Evolutionary conservation across 2,888 invertebrate genomes (phyloP).

Genomic region (Rhodophaea formosa): DNA sequence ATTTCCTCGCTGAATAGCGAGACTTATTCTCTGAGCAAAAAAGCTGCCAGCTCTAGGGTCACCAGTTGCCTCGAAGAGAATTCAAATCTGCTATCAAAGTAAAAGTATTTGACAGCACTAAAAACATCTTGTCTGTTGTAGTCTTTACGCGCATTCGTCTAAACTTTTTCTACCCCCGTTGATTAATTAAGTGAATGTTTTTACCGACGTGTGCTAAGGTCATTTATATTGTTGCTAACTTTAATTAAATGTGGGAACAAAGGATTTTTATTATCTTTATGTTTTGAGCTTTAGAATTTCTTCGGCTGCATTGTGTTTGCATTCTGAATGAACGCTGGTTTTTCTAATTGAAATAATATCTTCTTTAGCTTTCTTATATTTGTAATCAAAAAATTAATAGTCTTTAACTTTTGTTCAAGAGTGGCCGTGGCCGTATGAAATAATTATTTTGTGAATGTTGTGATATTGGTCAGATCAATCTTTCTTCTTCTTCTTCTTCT

Average conservation of each 20-base stretch:
- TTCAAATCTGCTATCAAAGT: too few relatives aligned
- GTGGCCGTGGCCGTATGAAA: too few relatives aligned
- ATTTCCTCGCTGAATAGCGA: too few relatives aligned
- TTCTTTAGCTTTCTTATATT: background rate
- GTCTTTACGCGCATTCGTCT: conserved; percentile 32
- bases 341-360: background rate
- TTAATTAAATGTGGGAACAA: conserved; percentile 6
- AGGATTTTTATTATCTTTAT: background rate
- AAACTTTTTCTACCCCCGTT: conserved; percentile 31
- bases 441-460: too few relatives aligned
- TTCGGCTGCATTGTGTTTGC: conserved; percentile 1
- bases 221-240: conserved; percentile 11
- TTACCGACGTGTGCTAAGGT: conserved; percentile 24
- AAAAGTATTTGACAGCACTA: background rate
- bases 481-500: too few relatives aligned
- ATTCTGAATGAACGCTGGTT: background rate
- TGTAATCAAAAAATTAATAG: background rate
- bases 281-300: background rate
- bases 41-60: too few relatives aligned
- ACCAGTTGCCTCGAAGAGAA: too few relatives aligned
- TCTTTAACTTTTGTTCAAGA: too few relatives aligned
- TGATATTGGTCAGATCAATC: too few relatives aligned
- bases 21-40: too few relatives aligned
- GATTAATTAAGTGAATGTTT: conserved; percentile 49
- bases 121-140: background rate